Evolutionary conservation across 2,797 vertebrate species (phyloP).

Genomic region (Psittacula echo): DNA sequence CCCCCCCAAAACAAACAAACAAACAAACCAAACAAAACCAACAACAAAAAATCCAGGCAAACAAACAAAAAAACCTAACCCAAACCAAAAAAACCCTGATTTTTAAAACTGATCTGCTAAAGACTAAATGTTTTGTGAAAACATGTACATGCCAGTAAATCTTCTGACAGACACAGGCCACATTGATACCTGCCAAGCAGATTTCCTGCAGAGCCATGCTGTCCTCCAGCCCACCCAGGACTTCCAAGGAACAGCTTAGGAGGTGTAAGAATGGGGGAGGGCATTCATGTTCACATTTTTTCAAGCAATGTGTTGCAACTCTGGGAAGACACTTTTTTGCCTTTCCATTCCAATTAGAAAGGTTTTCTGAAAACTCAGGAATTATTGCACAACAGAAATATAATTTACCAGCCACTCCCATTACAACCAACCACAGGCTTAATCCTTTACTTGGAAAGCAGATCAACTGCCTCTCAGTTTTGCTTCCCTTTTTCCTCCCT

Average conservation of each 20-base stretch:
- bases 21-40: too few relatives aligned
- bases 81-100: background rate
- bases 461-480: background rate
- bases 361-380: background rate
- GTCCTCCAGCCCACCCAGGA: background rate
- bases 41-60: too few relatives aligned
- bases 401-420: background rate
- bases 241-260: background rate
- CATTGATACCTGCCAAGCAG: background rate
- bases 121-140: background rate
- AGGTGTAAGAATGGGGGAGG: background rate
- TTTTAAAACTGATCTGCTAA: background rate
- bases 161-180: background rate
- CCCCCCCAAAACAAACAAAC: too few relatives aligned
- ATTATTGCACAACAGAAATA: slow-evolving; percentile 27
- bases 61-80: background rate
- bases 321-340: background rate
- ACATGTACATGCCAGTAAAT: background rate
- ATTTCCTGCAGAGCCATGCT: background rate
- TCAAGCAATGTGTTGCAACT: background rate
- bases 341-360: background rate
- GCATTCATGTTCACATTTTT: background rate
- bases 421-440: background rate
- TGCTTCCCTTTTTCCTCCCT: background rate
- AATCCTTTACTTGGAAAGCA: slow-evolving; percentile 34